Evolutionary conservation across 2,113 vertebrate genomes (phyloP).

Genomic region (Salvelinus namaycush): DNA sequence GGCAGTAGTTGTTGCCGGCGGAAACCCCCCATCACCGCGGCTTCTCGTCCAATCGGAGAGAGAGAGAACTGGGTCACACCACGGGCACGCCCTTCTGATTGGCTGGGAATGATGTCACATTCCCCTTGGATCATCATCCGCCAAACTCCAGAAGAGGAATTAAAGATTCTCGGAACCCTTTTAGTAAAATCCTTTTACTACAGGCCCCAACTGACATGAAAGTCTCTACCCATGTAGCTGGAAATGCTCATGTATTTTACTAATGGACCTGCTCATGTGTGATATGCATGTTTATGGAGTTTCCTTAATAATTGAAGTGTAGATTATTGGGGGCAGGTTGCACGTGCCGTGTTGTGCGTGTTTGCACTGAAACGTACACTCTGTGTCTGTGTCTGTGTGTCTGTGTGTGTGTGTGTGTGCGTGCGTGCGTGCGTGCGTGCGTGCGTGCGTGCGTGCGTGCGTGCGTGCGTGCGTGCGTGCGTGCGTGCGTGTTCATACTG

Average conservation of each 20-base stretch:
- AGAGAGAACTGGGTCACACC: conserved; percentile 36
- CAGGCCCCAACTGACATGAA: no score
- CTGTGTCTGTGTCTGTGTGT: no score
- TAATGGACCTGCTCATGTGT: conserved; percentile 47
- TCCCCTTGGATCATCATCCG: background rate
- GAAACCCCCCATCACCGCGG: conserved; percentile 49
- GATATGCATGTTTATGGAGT: conserved; percentile 35
- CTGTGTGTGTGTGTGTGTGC: no score
- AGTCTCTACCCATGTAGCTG: conserved; percentile 2
- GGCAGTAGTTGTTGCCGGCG: background rate
- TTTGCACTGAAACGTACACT: background rate
- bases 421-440: no score
- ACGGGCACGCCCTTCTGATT: background rate
- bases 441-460: no score
- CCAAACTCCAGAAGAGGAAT: background rate
- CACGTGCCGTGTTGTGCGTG: background rate
- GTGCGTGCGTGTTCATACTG: background rate
- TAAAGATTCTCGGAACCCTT: background rate
- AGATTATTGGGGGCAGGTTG: conserved; percentile 18
- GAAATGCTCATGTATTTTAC: conserved; percentile 39
- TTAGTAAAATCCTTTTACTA: conserved; percentile 26
- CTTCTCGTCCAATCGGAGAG: conserved; percentile 27
- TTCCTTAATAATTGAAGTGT: conserved; percentile 55
- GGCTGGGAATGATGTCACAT: background rate
- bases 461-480: no score